These are phyloP conservation scores for Araneus ventricosus DNA, from an alignment of 1,140 invertebrate species.

Conservation along the genomic window DNA sequence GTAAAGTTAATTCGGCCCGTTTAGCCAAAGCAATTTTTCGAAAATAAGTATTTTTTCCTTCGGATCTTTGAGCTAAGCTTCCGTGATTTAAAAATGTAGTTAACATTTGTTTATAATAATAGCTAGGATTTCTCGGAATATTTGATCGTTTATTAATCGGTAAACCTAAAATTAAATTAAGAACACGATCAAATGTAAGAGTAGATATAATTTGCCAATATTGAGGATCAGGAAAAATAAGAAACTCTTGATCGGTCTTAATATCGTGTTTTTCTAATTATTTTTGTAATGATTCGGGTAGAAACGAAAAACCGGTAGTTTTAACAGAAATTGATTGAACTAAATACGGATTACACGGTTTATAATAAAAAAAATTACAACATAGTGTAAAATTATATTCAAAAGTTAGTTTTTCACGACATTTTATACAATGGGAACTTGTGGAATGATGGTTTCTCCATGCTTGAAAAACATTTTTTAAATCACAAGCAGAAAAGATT, in stretches of 20 bases:
- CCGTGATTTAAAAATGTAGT: constrained; percentile 52
- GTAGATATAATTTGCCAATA: constrained; percentile 40
- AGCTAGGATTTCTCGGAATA: too few relatives aligned
- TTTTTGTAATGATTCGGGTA: constrained; percentile 12
- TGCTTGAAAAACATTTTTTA: too few relatives aligned
- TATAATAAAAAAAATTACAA: constrained; percentile 47
- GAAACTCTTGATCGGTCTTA: constrained; percentile 13
- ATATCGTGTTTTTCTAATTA: neutral
- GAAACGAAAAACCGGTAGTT: neutral
- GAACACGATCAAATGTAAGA: constrained; percentile 2
- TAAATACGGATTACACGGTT: neutral
- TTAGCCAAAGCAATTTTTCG: constrained; percentile 54
- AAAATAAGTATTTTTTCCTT: constrained; percentile 57
- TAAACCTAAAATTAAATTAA: neutral
- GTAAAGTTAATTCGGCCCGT: constrained; percentile 17
- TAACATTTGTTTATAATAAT: constrained; percentile 53
- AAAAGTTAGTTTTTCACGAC: neutral
- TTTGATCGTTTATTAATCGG: neutral
- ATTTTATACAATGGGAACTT: neutral
- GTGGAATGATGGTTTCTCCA: constrained; percentile 3
- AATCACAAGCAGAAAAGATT: too few relatives aligned
- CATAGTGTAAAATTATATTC: constrained; percentile 4
- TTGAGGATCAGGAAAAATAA: constrained; percentile 27
- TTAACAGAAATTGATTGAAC: neutral
- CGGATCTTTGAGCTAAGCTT: constrained; percentile 23